These are phyloP conservation scores for Frieseomelitta varia DNA, from an alignment of 1,140 invertebrate species.

Conservation along the genomic window DNA sequence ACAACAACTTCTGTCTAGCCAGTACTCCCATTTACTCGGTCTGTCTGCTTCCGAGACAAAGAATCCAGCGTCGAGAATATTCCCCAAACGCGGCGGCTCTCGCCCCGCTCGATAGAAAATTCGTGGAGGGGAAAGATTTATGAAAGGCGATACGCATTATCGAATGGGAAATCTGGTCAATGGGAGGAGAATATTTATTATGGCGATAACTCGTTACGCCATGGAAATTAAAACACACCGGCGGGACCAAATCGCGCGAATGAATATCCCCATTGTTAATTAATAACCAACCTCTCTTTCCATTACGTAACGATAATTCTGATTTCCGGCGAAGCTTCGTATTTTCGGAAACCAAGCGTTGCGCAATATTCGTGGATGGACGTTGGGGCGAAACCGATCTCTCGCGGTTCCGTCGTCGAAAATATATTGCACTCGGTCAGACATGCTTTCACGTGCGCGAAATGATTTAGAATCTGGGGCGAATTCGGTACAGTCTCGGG, in stretches of 20 bases:
- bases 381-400: constrained; percentile 12
- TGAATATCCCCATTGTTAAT: constrained; percentile 32
- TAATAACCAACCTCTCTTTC: constrained; percentile 4
- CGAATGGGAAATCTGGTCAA: constrained; percentile 1
- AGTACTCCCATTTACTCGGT: background rate
- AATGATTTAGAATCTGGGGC: constrained; percentile 23
- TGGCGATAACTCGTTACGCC: constrained; percentile 28
- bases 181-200: constrained; percentile 15
- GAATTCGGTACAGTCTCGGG: background rate
- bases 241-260: background rate
- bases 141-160: constrained; percentile 23
- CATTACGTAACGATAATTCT: no score
- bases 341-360: background rate
- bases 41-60: background rate
- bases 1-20: background rate
- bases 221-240: constrained; percentile 30
- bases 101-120: background rate
- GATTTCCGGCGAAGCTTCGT: background rate
- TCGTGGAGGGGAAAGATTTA: constrained; percentile 4
- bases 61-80: background rate
- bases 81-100: background rate
- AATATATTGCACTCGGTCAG: background rate
- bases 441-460: background rate
- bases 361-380: background rate
- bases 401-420: background rate